Evolutionary conservation across 1,140 invertebrate genomes (phyloP).

Genomic region (Helicoverpa armigera): DNA sequence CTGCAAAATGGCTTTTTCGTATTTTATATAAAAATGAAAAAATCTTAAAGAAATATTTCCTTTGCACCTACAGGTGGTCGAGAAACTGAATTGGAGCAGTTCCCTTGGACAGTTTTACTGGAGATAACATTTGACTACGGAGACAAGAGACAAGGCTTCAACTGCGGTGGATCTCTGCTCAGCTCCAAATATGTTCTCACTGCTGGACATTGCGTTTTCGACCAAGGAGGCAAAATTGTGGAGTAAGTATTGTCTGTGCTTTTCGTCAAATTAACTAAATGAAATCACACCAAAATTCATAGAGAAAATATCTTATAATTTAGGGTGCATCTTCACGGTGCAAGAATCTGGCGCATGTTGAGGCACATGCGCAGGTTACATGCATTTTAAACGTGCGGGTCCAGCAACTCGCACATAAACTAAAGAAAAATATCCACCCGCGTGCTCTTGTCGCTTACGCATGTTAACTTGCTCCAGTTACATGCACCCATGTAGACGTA

Average conservation of each 20-base stretch:
- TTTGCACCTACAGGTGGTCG: slow-evolving; percentile 65
- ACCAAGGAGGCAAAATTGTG: slow-evolving; percentile 62
- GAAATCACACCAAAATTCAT: too few species aligned
- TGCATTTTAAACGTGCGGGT: too few species aligned
- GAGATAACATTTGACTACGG: slow-evolving; percentile 67
- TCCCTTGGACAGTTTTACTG: slow-evolving; percentile 78
- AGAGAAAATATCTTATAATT: too few species aligned
- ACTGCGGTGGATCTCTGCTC: slow-evolving; percentile 89
- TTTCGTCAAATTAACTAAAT: neutral
- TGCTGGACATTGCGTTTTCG: slow-evolving; percentile 89
- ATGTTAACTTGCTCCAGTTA: too few species aligned
- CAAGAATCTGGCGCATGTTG: too few species aligned
- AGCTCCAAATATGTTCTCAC: slow-evolving; percentile 89
- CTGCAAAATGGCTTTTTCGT: too few species aligned
- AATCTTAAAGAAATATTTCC: neutral
- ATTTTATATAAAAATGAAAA: neutral
- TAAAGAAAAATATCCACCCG: too few species aligned
- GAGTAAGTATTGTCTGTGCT: slow-evolving; percentile 62
- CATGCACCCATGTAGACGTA: too few species aligned
- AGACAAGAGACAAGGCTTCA: slow-evolving; percentile 57
- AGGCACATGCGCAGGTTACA: too few species aligned
- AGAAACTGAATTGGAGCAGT: slow-evolving; percentile 74
- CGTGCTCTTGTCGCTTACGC: too few species aligned
- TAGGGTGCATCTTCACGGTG: too few species aligned
- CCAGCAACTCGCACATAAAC: too few species aligned